Conservation (phyloP, 2,797 vertebrate species). For the Mormyrus proboscirostris region DNA sequence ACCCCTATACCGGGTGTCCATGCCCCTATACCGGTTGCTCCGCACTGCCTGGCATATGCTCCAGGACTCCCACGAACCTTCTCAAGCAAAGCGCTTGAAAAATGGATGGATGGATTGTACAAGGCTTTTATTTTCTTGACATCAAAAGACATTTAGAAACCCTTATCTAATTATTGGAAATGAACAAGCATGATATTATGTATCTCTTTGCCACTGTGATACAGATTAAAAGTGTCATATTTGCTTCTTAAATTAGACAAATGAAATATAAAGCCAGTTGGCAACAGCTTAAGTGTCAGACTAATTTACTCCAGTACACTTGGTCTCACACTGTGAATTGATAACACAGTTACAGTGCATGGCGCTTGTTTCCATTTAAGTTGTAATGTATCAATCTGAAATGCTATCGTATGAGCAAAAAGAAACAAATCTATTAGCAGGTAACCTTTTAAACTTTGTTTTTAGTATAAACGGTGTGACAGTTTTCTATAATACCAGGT, state of each 20-base stretch:
- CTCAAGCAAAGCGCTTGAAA: not conserved
- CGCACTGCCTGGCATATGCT: not conserved
- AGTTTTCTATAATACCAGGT: not conserved
- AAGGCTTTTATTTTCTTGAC: not conserved
- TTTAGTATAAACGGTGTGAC: not conserved
- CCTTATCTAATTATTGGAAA: not conserved
- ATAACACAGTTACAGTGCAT: not conserved
- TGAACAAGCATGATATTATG: not conserved
- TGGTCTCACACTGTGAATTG: not conserved
- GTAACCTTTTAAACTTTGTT: not conserved
- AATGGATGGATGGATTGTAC: not conserved
- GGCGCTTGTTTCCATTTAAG: not conserved
- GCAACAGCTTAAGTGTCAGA: not conserved
- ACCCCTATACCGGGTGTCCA: too few species aligned
- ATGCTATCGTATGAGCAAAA: not conserved
- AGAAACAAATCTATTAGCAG: not conserved
- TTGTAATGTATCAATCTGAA: not conserved
- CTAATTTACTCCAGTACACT: not conserved
- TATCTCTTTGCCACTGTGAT: not conserved
- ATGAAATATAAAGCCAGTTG: constrained; percentile 7
- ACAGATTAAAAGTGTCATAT: not conserved
- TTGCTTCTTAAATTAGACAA: not conserved
- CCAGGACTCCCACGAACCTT: not conserved
- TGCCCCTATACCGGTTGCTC: not conserved
- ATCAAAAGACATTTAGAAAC: not conserved